Base-by-base conservation (phyloP, 2,113 vertebrate species). In the Ardeotis arabs region DNA sequence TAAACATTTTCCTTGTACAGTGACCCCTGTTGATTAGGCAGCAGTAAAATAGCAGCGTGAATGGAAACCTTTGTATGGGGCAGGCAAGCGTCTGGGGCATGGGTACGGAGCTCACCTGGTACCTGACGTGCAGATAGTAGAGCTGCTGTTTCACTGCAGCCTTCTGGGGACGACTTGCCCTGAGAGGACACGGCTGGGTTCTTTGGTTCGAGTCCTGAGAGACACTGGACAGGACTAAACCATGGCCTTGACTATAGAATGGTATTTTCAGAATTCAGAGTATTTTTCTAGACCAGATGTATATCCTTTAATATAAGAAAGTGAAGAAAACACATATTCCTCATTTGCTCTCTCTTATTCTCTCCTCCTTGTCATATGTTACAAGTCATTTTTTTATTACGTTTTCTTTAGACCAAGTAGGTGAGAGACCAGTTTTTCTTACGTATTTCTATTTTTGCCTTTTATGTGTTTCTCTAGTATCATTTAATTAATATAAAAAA, bases 81-180 rank as follows among this genome's bases (percentile, higher is more conserved):
- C 4, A 22, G 70, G 67, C 15, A 3, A 28, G 80, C 8, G 64
- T 2, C 37, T 49, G 47, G n/a, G 63, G 10, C 23, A 4, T 1
- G 15, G 13, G 64, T 6, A 17, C 55, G 77, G 68, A 76, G 70
- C 28, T 74, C 45, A 6, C 25, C 20, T 18, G 5, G 24, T 50
- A 4, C 81, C 56, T 24, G 14, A 1, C 0, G 21, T 44, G 79
- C 55, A 21, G 50, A 14, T 28, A 39, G 49, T n/a, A 3, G n/a
- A 10, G 66, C 67, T 82, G 39, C 64, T 87, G 59, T 22, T 47
- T 10, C 55, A 5, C 1, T 4, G n/a, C 22, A 22, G 21, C 3
- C 0, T 44, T 58, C 56, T 75, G 66, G 66, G 58, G 44, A 16
- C 3, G 0, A 18, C 1, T 9, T 3, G 12, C 8, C 19, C 28